These are phyloP conservation scores for Lepidochitona cinerea DNA, from an alignment of 2,888 invertebrate genomes.

Conservation along the genomic window DNA sequence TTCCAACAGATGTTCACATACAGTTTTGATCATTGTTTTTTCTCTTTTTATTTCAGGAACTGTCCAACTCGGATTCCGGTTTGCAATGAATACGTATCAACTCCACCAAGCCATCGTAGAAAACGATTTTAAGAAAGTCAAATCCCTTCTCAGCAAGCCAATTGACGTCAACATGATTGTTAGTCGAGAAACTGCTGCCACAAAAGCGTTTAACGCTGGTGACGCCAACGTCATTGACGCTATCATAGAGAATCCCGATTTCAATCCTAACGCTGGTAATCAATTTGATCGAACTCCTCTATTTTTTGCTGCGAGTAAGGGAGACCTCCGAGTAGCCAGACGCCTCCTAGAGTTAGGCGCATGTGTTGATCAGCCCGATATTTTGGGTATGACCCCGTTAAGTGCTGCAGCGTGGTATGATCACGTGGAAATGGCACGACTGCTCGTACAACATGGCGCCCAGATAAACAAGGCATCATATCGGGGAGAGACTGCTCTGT, in stretches of 20 bases:
- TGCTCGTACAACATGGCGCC: constrained; percentile 35
- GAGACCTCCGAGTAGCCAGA: constrained; percentile 13
- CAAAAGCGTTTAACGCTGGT: constrained; percentile 20
- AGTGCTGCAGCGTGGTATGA: constrained; percentile 21
- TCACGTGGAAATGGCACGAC: constrained; percentile 17
- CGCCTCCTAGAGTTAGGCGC: constrained; percentile 26
- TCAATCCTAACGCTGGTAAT: constrained; percentile 30
- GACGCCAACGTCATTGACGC: constrained; percentile 10
- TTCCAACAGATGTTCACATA: too few relatives aligned
- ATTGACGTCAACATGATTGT: constrained; percentile 25
- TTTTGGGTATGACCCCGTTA: constrained; percentile 34
- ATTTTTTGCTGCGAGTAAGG: constrained; percentile 26
- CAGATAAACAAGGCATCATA: constrained; percentile 24
- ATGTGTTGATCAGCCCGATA: constrained; percentile 25
- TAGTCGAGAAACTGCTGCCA: constrained; percentile 30
- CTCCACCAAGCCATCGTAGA: neutral
- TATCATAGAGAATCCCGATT: constrained; percentile 15
- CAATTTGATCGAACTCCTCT: constrained; percentile 31
- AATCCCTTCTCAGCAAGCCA: neutral
- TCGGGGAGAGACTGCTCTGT: constrained; percentile 33
- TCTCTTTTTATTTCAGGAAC: neutral
- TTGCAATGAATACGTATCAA: neutral
- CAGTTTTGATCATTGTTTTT: neutral
- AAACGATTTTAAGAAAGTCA: neutral
- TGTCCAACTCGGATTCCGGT: too few relatives aligned